A percentile compares a stretch with the other conserved stretches of the same genome.
phyloP scores from a whole-genome alignment of 2,113 vertebrate species.

The Gadus macrocephalus region DNA sequence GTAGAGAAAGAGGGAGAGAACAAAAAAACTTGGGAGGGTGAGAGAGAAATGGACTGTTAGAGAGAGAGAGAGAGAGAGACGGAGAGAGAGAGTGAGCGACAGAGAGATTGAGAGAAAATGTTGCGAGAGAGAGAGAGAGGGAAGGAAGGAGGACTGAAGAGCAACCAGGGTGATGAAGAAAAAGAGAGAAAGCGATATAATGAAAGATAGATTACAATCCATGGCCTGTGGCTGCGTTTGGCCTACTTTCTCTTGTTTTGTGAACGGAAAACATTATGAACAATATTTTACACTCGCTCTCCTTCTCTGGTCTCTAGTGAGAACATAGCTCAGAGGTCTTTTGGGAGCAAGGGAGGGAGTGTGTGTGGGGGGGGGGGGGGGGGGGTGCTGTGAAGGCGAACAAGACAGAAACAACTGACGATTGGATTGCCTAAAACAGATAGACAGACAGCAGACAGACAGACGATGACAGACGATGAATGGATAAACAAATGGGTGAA shows the following conservation, averaged over 20 bases:
- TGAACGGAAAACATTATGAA: slow-evolving; percentile 44
- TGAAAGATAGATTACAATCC: slow-evolving; percentile 73
- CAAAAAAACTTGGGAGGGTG: too few relatives aligned
- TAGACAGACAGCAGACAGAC: not conserved
- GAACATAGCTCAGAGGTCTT: slow-evolving; percentile 25
- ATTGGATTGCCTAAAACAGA: not conserved
- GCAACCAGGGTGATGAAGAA: slow-evolving; percentile 19
- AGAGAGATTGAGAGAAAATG: not conserved
- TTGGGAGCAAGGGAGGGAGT: slow-evolving; percentile 8
- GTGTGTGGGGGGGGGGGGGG: not conserved
- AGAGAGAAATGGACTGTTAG: not conserved
- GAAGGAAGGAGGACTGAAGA: slow-evolving; percentile 14
- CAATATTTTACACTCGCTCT: slow-evolving; percentile 6
- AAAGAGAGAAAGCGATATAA: slow-evolving; percentile 56
- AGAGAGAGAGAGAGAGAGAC: not conserved
- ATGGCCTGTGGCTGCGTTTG: slow-evolving; percentile 65
- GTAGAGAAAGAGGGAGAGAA: not conserved
- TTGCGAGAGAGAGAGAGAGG: not conserved
- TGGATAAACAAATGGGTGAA: not conserved
- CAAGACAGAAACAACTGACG: not conserved
- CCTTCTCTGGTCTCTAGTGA: slow-evolving; percentile 16
- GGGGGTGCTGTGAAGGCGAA: not conserved
- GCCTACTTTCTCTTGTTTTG: slow-evolving; percentile 64
- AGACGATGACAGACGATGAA: not conserved
- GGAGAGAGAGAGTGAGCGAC: not conserved